phyloP scores from a whole-genome alignment of 2,888 invertebrate species.

The Geotrupes spiniger region DNA sequence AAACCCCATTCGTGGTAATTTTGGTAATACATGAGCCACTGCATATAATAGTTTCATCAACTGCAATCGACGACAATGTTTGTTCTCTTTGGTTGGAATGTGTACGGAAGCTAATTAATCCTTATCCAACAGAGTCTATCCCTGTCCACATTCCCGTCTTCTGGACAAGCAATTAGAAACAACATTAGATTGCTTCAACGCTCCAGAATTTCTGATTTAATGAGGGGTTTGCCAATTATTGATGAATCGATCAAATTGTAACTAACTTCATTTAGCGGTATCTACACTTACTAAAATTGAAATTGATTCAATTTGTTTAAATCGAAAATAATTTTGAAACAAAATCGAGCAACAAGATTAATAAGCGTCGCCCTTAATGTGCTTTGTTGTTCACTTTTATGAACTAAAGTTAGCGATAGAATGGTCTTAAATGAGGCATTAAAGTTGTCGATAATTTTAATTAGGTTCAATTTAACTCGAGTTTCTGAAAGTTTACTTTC shows the following conservation, averaged over 20 bases:
- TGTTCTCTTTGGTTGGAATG: constrained; percentile 27
- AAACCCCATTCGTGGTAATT: too few relatives aligned
- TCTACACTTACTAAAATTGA: not conserved
- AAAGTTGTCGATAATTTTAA: constrained; percentile 29
- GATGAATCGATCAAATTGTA: constrained; percentile 32
- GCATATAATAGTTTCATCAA: constrained; percentile 31
- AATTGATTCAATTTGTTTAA: too few relatives aligned
- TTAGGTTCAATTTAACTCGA: constrained; percentile 22
- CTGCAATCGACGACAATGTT: constrained; percentile 30
- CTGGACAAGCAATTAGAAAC: constrained; percentile 35
- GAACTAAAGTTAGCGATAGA: constrained; percentile 4
- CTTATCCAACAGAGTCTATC: constrained; percentile 30
- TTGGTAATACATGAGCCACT: too few relatives aligned
- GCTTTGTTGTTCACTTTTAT: not conserved
- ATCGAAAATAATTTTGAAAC: too few relatives aligned
- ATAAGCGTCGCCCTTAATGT: not conserved
- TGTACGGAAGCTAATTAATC: constrained; percentile 37
- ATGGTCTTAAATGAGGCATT: constrained; percentile 25
- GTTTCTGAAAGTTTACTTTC: constrained; percentile 7
- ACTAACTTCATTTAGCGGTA: constrained; percentile 9
- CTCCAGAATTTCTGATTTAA: constrained; percentile 37
- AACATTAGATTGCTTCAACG: constrained; percentile 32
- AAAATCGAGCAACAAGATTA: too few relatives aligned
- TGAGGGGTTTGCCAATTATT: constrained; percentile 37
- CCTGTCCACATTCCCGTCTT: constrained; percentile 23